Percentiles rank a stretch among this genome's conserved stretches.
phyloP scores from a whole-genome alignment of 2,113 vertebrate species.

The Passer domesticus region DNA sequence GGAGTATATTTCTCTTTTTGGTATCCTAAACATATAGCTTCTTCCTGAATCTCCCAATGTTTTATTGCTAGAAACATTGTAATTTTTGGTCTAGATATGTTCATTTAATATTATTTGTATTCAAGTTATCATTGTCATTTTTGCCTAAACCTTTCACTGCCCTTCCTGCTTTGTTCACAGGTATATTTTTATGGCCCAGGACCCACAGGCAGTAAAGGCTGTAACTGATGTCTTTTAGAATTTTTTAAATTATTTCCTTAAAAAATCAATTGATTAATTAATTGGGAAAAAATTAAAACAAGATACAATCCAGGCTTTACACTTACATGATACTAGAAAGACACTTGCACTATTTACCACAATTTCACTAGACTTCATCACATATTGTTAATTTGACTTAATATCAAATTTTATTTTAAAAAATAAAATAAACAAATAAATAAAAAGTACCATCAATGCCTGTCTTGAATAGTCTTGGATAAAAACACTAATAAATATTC shows the following conservation, averaged over 20 bases:
- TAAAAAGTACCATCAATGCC: fast-evolving
- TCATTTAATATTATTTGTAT: not conserved
- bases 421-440: not conserved
- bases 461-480: not conserved
- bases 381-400: not conserved
- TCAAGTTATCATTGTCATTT: not conserved
- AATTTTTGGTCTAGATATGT: not conserved
- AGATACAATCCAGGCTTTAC: fast-evolving
- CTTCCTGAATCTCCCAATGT: not conserved
- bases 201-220: fast-evolving
- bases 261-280: not conserved
- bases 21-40: not conserved
- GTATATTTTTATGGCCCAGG: not conserved
- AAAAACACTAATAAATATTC: not conserved
- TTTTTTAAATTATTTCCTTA: not conserved
- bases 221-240: not conserved
- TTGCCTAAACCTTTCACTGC: not conserved
- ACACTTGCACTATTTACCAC: not conserved
- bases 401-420: not conserved
- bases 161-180: not conserved
- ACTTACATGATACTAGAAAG: fast-evolving
- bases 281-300: not conserved
- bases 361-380: not conserved
- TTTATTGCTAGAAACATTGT: not conserved
- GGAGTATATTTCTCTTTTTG: not conserved